Conservation (phyloP, 2,113 vertebrate genomes). For the Cricetomys ansorgei region DNA sequence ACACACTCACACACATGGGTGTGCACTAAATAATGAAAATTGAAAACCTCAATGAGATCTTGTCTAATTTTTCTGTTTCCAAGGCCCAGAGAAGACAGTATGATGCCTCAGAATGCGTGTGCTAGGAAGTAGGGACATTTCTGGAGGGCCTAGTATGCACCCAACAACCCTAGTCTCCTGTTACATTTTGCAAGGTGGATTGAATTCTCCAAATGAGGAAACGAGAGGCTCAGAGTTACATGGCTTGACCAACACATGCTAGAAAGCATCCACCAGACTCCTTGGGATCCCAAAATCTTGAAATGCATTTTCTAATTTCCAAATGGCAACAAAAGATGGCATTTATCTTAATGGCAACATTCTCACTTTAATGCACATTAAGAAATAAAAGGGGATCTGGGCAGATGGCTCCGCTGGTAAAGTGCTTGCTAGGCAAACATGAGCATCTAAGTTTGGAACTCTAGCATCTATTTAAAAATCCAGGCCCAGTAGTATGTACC, state of each 20-base stretch:
- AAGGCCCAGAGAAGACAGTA: background rate
- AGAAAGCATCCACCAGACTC: background rate
- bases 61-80: background rate
- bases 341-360: background rate
- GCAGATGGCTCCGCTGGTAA: background rate
- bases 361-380: background rate
- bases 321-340: background rate
- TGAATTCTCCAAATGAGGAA: background rate
- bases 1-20: too few relatives aligned
- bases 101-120: background rate
- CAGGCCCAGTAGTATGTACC: too few relatives aligned
- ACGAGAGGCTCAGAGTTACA: background rate
- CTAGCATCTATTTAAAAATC: background rate
- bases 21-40: background rate
- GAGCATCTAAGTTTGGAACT: background rate
- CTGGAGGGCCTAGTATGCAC: background rate
- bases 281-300: background rate
- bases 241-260: too few relatives aligned
- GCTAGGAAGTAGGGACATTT: background rate
- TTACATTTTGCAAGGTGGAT: background rate
- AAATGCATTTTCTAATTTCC: background rate
- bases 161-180: background rate
- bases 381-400: background rate
- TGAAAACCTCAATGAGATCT: background rate
- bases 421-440: background rate